phyloP scores from a whole-genome alignment of 2,888 invertebrate genomes.

The Listrodromus nycthemerus region DNA sequence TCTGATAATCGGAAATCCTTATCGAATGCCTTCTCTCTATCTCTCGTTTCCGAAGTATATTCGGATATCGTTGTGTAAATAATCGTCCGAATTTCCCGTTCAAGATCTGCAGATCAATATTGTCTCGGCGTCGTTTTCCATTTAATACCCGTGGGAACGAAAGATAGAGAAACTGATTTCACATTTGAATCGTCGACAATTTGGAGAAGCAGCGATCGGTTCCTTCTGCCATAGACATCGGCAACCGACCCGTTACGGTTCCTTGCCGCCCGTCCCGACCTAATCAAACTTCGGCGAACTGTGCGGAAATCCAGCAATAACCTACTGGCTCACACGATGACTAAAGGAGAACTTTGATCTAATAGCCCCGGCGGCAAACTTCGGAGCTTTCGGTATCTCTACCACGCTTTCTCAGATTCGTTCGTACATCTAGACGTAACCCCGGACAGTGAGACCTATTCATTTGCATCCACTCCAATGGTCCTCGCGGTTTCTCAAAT shows the following conservation, averaged over 20 bases:
- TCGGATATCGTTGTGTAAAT: not conserved
- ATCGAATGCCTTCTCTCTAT: not conserved
- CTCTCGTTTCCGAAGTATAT: not conserved
- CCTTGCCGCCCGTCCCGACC: conserved; percentile 65
- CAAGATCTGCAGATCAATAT: not conserved
- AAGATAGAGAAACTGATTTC: conserved; percentile 60
- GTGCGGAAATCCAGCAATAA: conserved; percentile 71
- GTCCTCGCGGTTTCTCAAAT: conserved; percentile 16
- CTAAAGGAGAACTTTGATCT: conserved; percentile 69
- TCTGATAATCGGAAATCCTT: conserved; percentile 5
- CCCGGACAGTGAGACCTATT: conserved; percentile 26
- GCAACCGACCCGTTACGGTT: conserved; percentile 47
- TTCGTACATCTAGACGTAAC: conserved; percentile 19
- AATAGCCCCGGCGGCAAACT: conserved; percentile 65
- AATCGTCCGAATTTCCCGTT: conserved; percentile 11
- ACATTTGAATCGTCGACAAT: conserved; percentile 67
- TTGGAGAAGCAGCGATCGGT: conserved; percentile 59
- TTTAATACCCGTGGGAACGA: conserved; percentile 15
- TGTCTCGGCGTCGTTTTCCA: conserved; percentile 4
- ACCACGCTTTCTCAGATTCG: conserved; percentile 41
- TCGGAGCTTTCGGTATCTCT: conserved; percentile 68
- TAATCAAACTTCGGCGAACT: conserved; percentile 75
- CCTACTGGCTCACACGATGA: conserved; percentile 62
- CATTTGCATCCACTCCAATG: not conserved
- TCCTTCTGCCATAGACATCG: conserved; percentile 24